A percentile compares a stretch with the other conserved stretches of the same genome.
phyloP scores from a whole-genome alignment of 2,888 invertebrate species.

The Plusia festucae region DNA sequence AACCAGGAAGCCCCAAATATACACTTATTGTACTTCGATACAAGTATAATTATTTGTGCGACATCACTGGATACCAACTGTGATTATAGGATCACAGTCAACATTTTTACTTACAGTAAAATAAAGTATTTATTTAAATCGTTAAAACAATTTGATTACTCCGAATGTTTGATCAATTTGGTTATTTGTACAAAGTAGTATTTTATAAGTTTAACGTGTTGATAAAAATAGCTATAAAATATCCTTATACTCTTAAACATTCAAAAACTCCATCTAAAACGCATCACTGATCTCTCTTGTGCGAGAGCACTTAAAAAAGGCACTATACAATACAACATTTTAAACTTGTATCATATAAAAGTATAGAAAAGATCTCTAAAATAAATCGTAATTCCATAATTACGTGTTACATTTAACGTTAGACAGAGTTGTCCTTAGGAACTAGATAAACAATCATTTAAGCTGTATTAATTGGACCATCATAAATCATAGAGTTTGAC shows the following conservation, averaged over 20 bases:
- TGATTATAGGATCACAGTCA: background rate
- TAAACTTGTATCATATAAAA: constrained; percentile 51
- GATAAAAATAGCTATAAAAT: constrained; percentile 49
- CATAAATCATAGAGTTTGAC: constrained; percentile 27
- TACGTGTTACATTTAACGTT: constrained; percentile 24
- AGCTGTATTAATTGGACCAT: constrained; percentile 40
- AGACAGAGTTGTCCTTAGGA: constrained; percentile 56
- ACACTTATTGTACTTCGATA: background rate
- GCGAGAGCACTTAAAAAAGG: constrained; percentile 60
- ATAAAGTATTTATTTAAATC: background rate
- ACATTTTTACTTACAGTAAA: constrained; percentile 4
- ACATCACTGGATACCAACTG: background rate
- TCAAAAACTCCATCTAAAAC: constrained; percentile 68
- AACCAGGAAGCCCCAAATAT: constrained; percentile 58
- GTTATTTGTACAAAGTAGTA: constrained; percentile 23
- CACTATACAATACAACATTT: constrained; percentile 62
- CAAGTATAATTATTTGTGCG: background rate
- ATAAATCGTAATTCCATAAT: constrained; percentile 41
- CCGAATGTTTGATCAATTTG: background rate
- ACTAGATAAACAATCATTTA: constrained; percentile 52
- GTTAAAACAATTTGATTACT: background rate
- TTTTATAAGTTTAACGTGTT: constrained; percentile 5
- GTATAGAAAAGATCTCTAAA: constrained; percentile 58
- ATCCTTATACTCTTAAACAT: constrained; percentile 61
- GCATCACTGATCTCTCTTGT: constrained; percentile 59